Evolutionary conservation across 2,797 vertebrate species (phyloP), one percentile per base, ranked within the genome.

Genomic region (Argya squamiceps): DNA sequence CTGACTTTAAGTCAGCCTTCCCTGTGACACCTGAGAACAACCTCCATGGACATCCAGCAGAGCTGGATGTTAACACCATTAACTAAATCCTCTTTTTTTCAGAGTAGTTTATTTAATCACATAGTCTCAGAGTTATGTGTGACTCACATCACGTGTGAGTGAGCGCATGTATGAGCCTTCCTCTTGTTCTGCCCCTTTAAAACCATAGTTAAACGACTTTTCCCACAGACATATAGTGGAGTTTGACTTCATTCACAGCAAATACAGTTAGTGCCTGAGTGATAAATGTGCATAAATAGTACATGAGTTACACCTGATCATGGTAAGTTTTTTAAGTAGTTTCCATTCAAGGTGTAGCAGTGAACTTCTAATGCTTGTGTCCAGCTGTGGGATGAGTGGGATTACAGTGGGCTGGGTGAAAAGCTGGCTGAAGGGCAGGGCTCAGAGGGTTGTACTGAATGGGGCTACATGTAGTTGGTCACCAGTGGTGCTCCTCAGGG

Each of bases 151-250:
- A 69, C 3, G 2, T 47, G 23, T 46, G 39, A 69, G 70, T 7
- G 43, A 92, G 67, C 2, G 1, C 23, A 9, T 0, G 3, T 52
- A 58, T 1, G 0, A 2, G 32, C 69, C 15, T 46, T 63, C 55
- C 53, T 71, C 55, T 58, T 68, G 60, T 65, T 73, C 41, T 53
- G 32, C 58, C 36, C 62, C 1, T 0, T 59, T 91, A 84, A 78
- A 82, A 32, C 14, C 73, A 8, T 6, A 30, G 63, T 39, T 88
- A 58, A 73, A 75, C 85, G 46, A 50, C 32, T 73, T 69, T 43
- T 80, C 52, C n/a, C 50, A 47, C 15, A 53, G 49, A 65, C 32
- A 58, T 27, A 30, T 0, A 29, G 53, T 34, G 26, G 56, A 32
- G 49, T 53, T 77, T 68, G 73, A 89, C 29, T 37, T 49, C 12